phyloP scores from a whole-genome alignment of 2,888 invertebrate genomes.

The Saturnia pavonia region DNA sequence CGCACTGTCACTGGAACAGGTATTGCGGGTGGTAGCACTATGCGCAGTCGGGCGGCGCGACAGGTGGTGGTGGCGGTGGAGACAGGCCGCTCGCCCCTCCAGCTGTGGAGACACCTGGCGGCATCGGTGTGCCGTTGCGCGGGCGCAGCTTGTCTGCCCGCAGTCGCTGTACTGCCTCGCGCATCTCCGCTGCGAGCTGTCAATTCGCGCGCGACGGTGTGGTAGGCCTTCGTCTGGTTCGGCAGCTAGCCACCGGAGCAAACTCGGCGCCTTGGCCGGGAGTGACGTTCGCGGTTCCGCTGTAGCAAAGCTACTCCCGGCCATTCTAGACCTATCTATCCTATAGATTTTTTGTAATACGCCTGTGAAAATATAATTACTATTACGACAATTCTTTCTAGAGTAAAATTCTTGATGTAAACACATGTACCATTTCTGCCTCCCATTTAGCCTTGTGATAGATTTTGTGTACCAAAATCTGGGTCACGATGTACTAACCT shows the following conservation, averaged over 20 bases:
- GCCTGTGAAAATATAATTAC: no score
- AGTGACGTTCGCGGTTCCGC: conserved; percentile 48
- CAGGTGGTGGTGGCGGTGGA: conserved; percentile 47
- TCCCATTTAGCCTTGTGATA: not conserved
- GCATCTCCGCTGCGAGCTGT: conserved; percentile 79
- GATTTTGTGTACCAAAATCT: conserved; percentile 6
- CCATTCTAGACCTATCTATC: conserved; percentile 88
- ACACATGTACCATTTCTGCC: not conserved
- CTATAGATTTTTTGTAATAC: no score
- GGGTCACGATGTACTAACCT: conserved; percentile 5
- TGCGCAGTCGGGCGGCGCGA: conserved; percentile 56
- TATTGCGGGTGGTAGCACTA: conserved; percentile 35
- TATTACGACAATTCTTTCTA: not conserved
- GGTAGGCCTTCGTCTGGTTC: conserved; percentile 83
- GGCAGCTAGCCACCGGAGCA: conserved; percentile 87
- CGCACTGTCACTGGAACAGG: conserved; percentile 20
- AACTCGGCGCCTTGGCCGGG: conserved; percentile 80
- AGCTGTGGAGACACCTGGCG: conserved; percentile 40
- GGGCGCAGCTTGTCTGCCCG: conserved; percentile 74
- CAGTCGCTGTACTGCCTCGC: conserved; percentile 75
- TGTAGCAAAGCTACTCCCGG: conserved; percentile 65
- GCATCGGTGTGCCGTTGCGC: conserved; percentile 65
- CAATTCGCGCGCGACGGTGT: conserved; percentile 73
- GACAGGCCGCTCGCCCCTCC: conserved; percentile 35
- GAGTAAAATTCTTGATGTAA: not conserved